Percentiles rank a stretch among this genome's conserved stretches.
Conservation (phyloP, 92 coral and sea anemone genomes). For the Siderastrea siderea region DNA sequence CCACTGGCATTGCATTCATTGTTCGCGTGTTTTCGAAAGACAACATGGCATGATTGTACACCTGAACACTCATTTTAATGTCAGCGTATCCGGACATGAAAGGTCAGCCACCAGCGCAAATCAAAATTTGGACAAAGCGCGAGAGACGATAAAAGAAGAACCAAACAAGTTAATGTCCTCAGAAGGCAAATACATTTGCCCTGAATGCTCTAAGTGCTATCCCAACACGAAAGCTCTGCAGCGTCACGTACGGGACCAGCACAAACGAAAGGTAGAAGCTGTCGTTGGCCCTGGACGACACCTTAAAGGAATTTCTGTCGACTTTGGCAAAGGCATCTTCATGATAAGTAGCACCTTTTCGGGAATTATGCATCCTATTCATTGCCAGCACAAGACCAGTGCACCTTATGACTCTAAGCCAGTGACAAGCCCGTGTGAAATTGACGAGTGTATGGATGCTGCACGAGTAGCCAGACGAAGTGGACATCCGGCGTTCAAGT, state of each 20-base stretch:
- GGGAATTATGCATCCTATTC: conserved; percentile 64
- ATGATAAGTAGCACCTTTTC: conserved; percentile 61
- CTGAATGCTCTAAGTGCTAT: conserved; percentile 42
- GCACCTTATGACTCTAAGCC: background rate
- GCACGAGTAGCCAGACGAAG: conserved; percentile 47
- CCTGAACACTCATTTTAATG: conserved; percentile 21
- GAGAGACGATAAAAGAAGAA: too few species aligned
- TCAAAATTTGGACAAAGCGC: background rate
- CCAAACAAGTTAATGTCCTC: background rate
- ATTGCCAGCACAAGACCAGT: conserved; percentile 41
- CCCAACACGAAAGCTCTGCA: conserved; percentile 58
- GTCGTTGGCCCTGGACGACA: conserved; percentile 36
- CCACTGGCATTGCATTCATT: conserved; percentile 58
- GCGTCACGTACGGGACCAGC: conserved; percentile 53
- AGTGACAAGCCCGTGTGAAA: conserved; percentile 41
- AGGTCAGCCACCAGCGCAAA: background rate
- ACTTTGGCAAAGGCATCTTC: conserved; percentile 56
- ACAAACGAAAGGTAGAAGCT: conserved; percentile 47
- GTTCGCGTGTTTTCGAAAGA: conserved; percentile 35
- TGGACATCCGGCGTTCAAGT: conserved; percentile 64
- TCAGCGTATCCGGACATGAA: background rate
- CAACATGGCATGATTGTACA: conserved; percentile 10
- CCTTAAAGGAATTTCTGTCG: conserved; percentile 62
- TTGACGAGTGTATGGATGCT: conserved; percentile 54
- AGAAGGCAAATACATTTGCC: conserved; percentile 15